Conservation (phyloP, 1,140 invertebrate species). For the Drosophila eugracilis region DNA sequence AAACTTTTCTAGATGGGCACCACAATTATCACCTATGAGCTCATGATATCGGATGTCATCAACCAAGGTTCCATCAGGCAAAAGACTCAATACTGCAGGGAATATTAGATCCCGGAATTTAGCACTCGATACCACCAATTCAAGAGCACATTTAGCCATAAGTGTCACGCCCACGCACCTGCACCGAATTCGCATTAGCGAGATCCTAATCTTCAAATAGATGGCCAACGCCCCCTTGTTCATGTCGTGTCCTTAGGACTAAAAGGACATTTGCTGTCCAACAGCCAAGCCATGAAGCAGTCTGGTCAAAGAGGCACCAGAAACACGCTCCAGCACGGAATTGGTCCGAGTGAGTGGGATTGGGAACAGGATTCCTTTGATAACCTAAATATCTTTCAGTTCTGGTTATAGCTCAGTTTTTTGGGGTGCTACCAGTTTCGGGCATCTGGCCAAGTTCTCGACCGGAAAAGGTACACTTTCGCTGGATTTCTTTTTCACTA, state of each 20-base stretch:
- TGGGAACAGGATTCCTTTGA: neutral
- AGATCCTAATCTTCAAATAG: conserved; percentile 25
- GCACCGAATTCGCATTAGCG: conserved; percentile 14
- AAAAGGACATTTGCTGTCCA: conserved; percentile 24
- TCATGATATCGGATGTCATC: conserved; percentile 86
- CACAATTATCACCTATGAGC: conserved; percentile 88
- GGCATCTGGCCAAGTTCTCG: conserved; percentile 57
- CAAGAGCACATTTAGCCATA: conserved; percentile 21
- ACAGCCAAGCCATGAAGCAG: conserved; percentile 50
- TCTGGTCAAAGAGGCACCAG: conserved; percentile 38
- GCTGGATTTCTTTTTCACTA: conserved; percentile 56
- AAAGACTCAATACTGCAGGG: conserved; percentile 72
- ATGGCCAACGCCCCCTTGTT: conserved; percentile 27
- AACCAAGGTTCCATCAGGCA: conserved; percentile 74
- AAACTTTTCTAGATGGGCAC: conserved; percentile 85
- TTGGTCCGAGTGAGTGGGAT: conserved; percentile 70
- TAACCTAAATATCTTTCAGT: conserved; percentile 35
- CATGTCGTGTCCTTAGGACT: conserved; percentile 17
- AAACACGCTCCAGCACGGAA: conserved; percentile 75
- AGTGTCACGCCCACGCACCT: conserved; percentile 30
- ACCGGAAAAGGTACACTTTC: conserved; percentile 56
- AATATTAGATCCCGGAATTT: conserved; percentile 40
- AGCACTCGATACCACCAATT: neutral
- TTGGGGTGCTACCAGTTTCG: conserved; percentile 67
- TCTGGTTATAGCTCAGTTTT: conserved; percentile 64